A percentile compares a stretch with the other conserved stretches of the same genome.
Conservation (phyloP, 2,888 invertebrate species). For the Ophion ventricosus region DNA sequence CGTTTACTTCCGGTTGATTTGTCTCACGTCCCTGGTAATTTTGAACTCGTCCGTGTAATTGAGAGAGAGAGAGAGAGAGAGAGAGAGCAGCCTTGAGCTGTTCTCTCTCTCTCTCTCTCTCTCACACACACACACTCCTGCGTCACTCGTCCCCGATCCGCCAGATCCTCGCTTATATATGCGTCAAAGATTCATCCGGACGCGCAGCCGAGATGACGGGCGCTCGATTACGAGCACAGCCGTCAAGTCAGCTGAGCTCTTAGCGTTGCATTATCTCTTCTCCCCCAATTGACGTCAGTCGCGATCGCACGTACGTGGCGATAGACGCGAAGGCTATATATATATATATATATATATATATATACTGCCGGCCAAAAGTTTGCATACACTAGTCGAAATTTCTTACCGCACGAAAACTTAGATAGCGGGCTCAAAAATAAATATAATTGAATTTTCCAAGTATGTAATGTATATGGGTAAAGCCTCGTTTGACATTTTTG, state of each 20-base stretch:
- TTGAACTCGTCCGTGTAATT: conserved; percentile 35
- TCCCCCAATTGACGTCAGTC: conserved; percentile 65
- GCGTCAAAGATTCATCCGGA: conserved; percentile 51
- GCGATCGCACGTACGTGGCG: conserved; percentile 31
- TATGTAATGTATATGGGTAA: too few relatives aligned
- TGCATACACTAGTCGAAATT: too few relatives aligned
- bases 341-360: not conserved
- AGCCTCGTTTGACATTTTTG: conserved; percentile 47
- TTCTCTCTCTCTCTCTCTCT: conserved; percentile 22
- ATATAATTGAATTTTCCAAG: too few relatives aligned
- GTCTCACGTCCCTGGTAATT: conserved; percentile 49
- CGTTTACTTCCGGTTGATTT: conserved; percentile 26
- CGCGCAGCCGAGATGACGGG: conserved; percentile 55
- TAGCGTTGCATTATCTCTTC: conserved; percentile 49
- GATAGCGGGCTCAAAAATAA: too few relatives aligned
- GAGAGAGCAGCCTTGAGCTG: too few relatives aligned
- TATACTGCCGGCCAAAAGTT: too few relatives aligned
- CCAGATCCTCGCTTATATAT: not conserved
- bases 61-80: too few relatives aligned
- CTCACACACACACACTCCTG: conserved; percentile 10
- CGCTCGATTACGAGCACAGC: conserved; percentile 42
- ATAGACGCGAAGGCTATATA: conserved; percentile 15
- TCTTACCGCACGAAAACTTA: too few relatives aligned
- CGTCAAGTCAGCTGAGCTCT: conserved; percentile 50
- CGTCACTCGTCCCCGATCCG: conserved; percentile 21